Evolutionary conservation across 2,113 vertebrate genomes (phyloP).

Genomic region (human): GRCh38 chr14:97428001-97428500

Average conservation of each 20-base stretch:
- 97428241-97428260: neutral
- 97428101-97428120: neutral
- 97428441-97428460: neutral
- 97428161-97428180: neutral
- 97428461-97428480: neutral
- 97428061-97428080: neutral
- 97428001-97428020: neutral
- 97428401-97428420: neutral
- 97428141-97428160: neutral
- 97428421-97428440: accelerated
- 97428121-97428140: neutral
- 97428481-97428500: neutral
- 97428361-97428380: accelerated
- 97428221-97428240: accelerated
- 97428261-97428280: accelerated
- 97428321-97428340: neutral
- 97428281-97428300: accelerated
- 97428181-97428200: neutral
- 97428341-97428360: neutral
- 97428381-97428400: neutral
- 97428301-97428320: accelerated
- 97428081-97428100: neutral
- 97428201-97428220: neutral
- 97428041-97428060: neutral
- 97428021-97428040: neutral